phyloP scores from a whole-genome alignment of 2,888 invertebrate genomes.

The Microplitis manilae region DNA sequence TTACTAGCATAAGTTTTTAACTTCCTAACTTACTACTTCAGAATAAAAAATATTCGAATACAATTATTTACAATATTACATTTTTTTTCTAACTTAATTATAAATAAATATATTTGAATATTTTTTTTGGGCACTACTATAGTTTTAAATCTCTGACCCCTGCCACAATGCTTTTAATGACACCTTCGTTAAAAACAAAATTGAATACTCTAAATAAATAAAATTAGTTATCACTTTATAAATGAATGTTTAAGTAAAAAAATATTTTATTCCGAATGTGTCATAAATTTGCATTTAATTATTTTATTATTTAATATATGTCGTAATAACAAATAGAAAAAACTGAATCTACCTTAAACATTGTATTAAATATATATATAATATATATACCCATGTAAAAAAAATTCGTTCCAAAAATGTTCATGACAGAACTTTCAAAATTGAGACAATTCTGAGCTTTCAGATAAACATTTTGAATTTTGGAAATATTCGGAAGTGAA shows the following conservation, averaged over 20 bases:
- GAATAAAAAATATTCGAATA: not conserved
- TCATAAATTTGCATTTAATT: conserved; percentile 24
- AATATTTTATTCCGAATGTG: conserved; percentile 37
- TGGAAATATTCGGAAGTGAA: no score
- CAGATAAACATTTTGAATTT: no score
- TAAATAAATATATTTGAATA: not conserved
- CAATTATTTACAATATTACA: not conserved
- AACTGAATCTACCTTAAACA: conserved; percentile 58
- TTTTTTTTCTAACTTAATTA: not conserved
- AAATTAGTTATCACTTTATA: no score
- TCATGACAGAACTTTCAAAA: no score
- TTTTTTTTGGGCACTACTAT: not conserved
- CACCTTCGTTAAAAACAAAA: not conserved
- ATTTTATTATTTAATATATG: conserved; percentile 15
- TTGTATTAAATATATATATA: conserved; percentile 50
- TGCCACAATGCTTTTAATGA: conserved; percentile 15
- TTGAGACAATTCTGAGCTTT: no score
- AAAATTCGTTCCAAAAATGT: no score
- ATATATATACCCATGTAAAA: not conserved
- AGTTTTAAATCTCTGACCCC: conserved; percentile 12
- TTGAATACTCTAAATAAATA: conserved; percentile 6
- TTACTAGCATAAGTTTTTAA: not conserved
- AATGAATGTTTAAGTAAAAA: no score
- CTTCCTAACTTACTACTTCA: not conserved
- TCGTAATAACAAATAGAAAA: conserved; percentile 56